These are phyloP conservation scores for Tridacna gigas DNA, from an alignment of 2,888 invertebrate species.

Conservation along the genomic window DNA sequence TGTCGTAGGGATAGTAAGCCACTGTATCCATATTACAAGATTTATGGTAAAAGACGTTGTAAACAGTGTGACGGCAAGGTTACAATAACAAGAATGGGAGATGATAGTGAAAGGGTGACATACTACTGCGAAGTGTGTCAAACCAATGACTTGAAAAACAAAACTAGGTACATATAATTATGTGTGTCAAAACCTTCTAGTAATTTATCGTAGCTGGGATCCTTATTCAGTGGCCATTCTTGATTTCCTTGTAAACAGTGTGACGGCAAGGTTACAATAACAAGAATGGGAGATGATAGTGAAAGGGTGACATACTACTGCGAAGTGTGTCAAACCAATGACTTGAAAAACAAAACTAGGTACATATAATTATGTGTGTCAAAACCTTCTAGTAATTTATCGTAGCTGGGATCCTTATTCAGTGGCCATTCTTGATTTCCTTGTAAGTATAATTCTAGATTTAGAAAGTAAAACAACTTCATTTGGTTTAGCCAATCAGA, in stretches of 20 bases:
- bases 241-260: conserved; percentile 77
- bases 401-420: too few relatives aligned
- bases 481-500: too few relatives aligned
- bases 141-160: conserved; percentile 65
- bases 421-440: too few relatives aligned
- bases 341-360: conserved; percentile 54
- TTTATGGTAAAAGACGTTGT: conserved; percentile 74
- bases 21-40: conserved; percentile 71
- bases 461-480: too few relatives aligned
- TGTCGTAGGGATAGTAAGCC: conserved; percentile 74
- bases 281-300: conserved; percentile 74
- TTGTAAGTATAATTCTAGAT: too few relatives aligned
- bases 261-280: conserved; percentile 68
- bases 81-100: conserved; percentile 72
- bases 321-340: conserved; percentile 73
- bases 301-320: conserved; percentile 77
- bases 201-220: too few relatives aligned
- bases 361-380: conserved; percentile 19
- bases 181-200: background rate
- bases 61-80: conserved; percentile 72
- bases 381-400: background rate
- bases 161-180: conserved; percentile 43
- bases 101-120: conserved; percentile 74
- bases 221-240: too few relatives aligned
- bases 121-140: conserved; percentile 76